These are phyloP conservation scores for Drosophila bunnanda DNA, from an alignment of 2,888 invertebrate genomes.

Conservation along the genomic window DNA sequence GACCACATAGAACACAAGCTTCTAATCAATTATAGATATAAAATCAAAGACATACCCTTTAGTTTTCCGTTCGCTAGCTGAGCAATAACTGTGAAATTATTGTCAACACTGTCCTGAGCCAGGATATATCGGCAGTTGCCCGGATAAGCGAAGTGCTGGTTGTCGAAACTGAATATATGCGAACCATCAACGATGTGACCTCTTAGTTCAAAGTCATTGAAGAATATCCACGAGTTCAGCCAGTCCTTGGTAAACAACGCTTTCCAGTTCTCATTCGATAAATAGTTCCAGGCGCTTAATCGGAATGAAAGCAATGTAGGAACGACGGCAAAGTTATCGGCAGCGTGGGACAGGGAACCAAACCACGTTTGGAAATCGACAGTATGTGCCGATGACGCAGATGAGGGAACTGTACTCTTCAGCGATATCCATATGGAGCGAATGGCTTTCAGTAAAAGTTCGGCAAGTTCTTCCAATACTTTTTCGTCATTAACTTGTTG, in stretches of 20 bases:
- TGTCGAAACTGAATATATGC: conserved; percentile 95
- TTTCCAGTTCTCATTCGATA: conserved; percentile 87
- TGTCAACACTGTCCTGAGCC: conserved; percentile 92
- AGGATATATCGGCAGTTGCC: conserved; percentile 94
- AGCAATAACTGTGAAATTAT: conserved; percentile 93
- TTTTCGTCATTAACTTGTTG: conserved; percentile 87
- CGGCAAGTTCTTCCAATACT: conserved; percentile 87
- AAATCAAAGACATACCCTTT: conserved; percentile 83
- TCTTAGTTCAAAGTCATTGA: conserved; percentile 89
- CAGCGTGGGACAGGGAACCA: conserved; percentile 79
- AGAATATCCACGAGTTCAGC: conserved; percentile 84
- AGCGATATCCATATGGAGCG: conserved; percentile 84
- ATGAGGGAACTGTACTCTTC: conserved; percentile 45
- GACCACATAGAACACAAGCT: background rate
- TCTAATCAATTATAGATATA: background rate
- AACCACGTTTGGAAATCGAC: conserved; percentile 53
- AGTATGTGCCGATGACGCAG: conserved; percentile 14
- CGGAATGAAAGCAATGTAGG: conserved; percentile 87
- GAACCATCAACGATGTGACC: conserved; percentile 92
- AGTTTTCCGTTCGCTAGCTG: conserved; percentile 90
- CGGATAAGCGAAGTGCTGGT: conserved; percentile 91
- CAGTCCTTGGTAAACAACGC: conserved; percentile 82
- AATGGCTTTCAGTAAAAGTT: conserved; percentile 86
- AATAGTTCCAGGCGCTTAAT: conserved; percentile 87
- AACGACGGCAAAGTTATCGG: conserved; percentile 85